phyloP scores from a whole-genome alignment of 2,797 vertebrate species.

The Rallus crepitans region DNA sequence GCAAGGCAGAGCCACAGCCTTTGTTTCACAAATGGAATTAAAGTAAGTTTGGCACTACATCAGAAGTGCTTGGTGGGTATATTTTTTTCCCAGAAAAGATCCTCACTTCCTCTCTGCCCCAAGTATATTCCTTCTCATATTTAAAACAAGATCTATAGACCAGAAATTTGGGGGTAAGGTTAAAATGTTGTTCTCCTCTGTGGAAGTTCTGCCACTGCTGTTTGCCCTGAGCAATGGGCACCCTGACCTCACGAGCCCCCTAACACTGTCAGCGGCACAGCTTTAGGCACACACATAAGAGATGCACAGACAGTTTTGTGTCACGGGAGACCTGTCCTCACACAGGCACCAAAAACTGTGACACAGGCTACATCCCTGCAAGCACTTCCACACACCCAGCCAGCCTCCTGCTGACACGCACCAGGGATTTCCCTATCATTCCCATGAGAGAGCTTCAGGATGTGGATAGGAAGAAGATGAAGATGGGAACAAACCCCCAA shows the following conservation, averaged over 20 bases:
- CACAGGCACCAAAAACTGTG: not conserved
- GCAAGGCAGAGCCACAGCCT: conserved; percentile 1
- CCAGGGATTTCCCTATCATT: not conserved
- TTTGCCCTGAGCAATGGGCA: not conserved
- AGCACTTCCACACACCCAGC: not conserved
- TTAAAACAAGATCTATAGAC: not conserved
- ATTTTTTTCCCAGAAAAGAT: not conserved
- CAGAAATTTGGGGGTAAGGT: not conserved
- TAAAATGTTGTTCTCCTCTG: not conserved
- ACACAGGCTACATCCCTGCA: not conserved
- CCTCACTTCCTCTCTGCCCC: not conserved
- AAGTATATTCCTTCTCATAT: not conserved
- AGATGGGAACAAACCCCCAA: not conserved
- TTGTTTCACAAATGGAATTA: conserved; percentile 3
- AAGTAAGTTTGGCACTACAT: not conserved
- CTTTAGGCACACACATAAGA: not conserved
- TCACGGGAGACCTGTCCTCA: not conserved
- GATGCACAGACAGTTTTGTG: accelerated
- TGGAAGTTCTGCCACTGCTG: not conserved
- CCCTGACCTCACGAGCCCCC: accelerated
- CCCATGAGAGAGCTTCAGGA: not conserved
- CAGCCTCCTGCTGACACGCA: not conserved
- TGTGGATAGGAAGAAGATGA: not conserved
- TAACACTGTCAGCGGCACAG: not conserved
- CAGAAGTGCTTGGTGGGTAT: not conserved